phyloP scores from a whole-genome alignment of 2,113 vertebrate genomes.

The Lepisosteus osseus region DNA sequence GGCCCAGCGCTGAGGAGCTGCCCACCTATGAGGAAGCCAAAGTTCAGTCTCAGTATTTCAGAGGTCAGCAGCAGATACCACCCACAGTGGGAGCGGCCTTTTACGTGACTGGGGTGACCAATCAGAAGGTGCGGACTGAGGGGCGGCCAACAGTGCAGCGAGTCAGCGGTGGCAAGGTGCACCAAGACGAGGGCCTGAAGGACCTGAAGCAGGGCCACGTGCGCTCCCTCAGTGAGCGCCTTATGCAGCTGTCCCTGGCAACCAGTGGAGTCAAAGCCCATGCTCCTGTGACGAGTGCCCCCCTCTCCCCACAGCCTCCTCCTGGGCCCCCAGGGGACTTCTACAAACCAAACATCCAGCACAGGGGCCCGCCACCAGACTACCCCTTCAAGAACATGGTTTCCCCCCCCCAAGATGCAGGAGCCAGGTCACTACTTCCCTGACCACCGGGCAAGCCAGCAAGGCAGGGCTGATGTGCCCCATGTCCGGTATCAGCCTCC shows the following conservation, averaged over 20 bases:
- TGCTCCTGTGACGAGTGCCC: constrained; percentile 82
- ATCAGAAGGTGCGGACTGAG: constrained; percentile 89
- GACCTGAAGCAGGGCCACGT: constrained; percentile 98
- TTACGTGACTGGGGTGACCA: constrained; percentile 86
- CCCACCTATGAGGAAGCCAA: constrained; percentile 97
- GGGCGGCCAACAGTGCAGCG: constrained; percentile 87
- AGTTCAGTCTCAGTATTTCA: constrained; percentile 95
- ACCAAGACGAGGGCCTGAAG: constrained; percentile 94
- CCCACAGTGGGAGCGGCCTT: constrained; percentile 82
- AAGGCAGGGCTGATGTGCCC: constrained; percentile 77
- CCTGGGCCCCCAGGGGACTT: constrained; percentile 74
- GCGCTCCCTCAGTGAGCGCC: constrained; percentile 89
- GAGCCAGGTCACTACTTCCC: constrained; percentile 81
- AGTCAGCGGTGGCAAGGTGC: constrained; percentile 81
- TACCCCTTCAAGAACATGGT: constrained; percentile 88
- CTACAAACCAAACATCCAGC: constrained; percentile 78
- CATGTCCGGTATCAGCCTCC: constrained; percentile 95
- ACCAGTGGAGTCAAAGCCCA: constrained; percentile 95
- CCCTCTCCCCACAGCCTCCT: constrained; percentile 77
- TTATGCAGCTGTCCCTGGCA: constrained; percentile 95
- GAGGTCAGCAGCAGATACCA: constrained; percentile 74
- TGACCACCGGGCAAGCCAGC: constrained; percentile 79
- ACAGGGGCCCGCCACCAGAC: constrained; percentile 90
- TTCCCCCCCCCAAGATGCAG: constrained; percentile 76
- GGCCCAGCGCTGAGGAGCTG: constrained; percentile 83